Conservation (phyloP, 2,113 vertebrate genomes). For the Phodopus roborovskii region DNA sequence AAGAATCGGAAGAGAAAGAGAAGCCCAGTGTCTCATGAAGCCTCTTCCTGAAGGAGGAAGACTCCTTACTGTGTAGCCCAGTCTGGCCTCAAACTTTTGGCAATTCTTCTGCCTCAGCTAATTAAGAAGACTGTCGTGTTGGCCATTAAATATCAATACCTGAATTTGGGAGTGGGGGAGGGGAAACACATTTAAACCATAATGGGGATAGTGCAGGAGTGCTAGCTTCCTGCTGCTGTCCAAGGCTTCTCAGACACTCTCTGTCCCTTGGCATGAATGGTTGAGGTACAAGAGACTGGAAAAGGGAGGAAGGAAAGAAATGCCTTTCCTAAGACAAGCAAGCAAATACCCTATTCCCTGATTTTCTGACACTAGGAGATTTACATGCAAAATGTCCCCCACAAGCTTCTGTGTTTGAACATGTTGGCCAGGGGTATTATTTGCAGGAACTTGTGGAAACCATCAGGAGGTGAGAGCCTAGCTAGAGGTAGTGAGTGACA, state of each 20-base stretch:
- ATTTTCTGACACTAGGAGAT: background rate
- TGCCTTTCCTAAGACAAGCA: background rate
- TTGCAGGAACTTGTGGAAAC: background rate
- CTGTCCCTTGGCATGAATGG: background rate
- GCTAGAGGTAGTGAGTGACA: background rate
- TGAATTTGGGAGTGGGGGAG: background rate
- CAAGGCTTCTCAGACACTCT: background rate
- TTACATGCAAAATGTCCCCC: background rate
- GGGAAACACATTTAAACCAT: background rate
- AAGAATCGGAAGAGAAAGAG: background rate
- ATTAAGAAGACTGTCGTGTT: background rate
- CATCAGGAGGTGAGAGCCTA: background rate
- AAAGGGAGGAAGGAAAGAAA: background rate
- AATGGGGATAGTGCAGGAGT: background rate
- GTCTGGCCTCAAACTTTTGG: background rate
- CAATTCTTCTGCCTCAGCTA: background rate
- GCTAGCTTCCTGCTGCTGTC: background rate
- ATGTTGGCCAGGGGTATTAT: background rate
- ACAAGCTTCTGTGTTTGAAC: background rate
- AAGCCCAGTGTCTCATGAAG: background rate
- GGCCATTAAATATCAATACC: background rate
- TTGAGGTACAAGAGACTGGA: background rate
- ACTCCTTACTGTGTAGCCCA: background rate
- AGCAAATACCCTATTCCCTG: too few relatives aligned
- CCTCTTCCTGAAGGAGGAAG: background rate